These are phyloP conservation scores for Leptinotarsa juncta DNA, from an alignment of 2,888 invertebrate genomes.

Conservation along the genomic window DNA sequence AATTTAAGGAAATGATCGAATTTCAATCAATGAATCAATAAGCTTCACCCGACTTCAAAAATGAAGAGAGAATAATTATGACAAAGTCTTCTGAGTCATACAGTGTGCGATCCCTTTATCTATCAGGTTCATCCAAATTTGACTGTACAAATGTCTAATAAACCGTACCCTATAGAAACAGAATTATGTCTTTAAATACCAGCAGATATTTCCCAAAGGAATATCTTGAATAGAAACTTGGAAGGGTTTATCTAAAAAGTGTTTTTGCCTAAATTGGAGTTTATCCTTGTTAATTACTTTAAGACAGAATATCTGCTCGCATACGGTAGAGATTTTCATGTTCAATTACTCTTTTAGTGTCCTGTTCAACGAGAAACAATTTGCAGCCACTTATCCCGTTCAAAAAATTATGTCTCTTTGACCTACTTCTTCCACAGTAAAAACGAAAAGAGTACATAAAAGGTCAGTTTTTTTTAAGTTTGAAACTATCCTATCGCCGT, in stretches of 20 bases:
- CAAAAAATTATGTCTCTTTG: neutral
- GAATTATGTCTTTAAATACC: slow-evolving; percentile 29
- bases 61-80: too few relatives aligned
- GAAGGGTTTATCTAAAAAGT: slow-evolving; percentile 32
- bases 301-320: neutral
- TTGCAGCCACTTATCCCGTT: neutral
- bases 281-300: slow-evolving; percentile 32
- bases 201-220: slow-evolving; percentile 32
- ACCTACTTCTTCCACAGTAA: neutral
- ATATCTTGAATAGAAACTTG: slow-evolving; percentile 21
- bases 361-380: slow-evolving; percentile 11
- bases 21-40: too few relatives aligned
- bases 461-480: too few relatives aligned
- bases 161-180: slow-evolving; percentile 28
- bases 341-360: neutral
- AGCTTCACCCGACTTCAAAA: too few relatives aligned
- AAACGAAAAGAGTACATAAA: too few relatives aligned
- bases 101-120: too few relatives aligned
- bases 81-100: too few relatives aligned
- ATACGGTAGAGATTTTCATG: neutral
- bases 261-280: slow-evolving; percentile 38
- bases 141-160: slow-evolving; percentile 16
- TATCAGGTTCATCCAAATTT: neutral
- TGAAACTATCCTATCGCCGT: too few relatives aligned
- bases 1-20: too few relatives aligned